Evolutionary conservation across 2,888 invertebrate genomes (phyloP), one percentile per base, ranked within the genome.

Genomic region (Adela reaumurella): DNA sequence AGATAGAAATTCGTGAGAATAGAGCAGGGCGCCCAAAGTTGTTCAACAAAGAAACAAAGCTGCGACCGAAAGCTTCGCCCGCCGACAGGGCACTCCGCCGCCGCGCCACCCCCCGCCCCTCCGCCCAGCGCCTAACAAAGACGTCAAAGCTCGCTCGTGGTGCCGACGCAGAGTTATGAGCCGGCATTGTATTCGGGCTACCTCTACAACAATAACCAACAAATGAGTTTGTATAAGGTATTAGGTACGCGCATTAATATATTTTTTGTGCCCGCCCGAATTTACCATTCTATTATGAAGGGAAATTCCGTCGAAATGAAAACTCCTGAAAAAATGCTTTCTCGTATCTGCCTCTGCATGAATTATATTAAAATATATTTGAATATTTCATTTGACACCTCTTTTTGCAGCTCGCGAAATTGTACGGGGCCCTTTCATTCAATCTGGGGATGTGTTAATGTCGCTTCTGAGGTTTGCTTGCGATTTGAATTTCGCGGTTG

Each of bases 381-480:
- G 78, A 78, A 78, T 78, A 78, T 78, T 78, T 78, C 78, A 78
- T 78, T 78, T 78, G 78, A 78, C 78, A 78, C 78, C 78, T 77
- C 77, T 77, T 76, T 77, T 72, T 70, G 71, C 68, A 65, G 68
- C 60, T 74, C 24, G 35, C 11, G n/a, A 35, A 35, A 35, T 35
- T 35, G 35, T 14, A 14, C 35, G 3, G 35, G 35, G 35, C 35
- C 35, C 11, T 35, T 35, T 35, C 35, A 35, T 35, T 35, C 35
- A 35, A 35, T 35, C 35, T 35, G 35, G 35, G 35, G 35, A 35
- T 35, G 35, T 35, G 35, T 35, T 35, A 35, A 35, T 35, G 35
- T 35, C n/a, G 35, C 35, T 35, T 35, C 14, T 14, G 35, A 14
- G 35, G 14, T 35, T 35, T 35, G 35, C 11, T 11, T 35, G n/a